Evolutionary conservation across 1,140 invertebrate genomes (phyloP).

Genomic region (Zaprionus africanus): DNA sequence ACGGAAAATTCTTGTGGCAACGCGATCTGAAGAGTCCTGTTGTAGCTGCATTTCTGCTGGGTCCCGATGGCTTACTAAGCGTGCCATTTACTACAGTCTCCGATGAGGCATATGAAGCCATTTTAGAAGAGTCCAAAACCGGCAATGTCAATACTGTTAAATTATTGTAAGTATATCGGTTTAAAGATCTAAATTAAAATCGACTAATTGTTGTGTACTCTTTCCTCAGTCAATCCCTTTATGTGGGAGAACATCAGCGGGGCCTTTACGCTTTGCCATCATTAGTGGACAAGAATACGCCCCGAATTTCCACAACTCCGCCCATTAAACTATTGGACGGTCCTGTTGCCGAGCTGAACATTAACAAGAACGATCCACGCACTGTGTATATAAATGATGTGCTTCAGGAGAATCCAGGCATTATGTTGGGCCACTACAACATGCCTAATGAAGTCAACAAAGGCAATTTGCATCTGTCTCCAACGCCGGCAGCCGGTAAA

Average conservation of each 20-base stretch:
- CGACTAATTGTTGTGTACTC: constrained; percentile 84
- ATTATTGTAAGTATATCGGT: constrained; percentile 88
- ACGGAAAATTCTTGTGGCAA: constrained; percentile 93
- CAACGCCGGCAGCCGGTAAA: constrained; percentile 60
- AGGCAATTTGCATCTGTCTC: constrained; percentile 70
- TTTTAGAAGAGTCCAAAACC: constrained; percentile 87
- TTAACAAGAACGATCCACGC: constrained; percentile 72
- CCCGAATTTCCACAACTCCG: constrained; percentile 88
- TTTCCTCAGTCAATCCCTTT: constrained; percentile 92
- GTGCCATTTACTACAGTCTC: constrained; percentile 96
- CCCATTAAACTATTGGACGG: constrained; percentile 89
- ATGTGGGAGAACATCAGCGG: constrained; percentile 96
- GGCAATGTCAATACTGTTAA: constrained; percentile 89
- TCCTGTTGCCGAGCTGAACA: constrained; percentile 81
- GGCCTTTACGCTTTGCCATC: constrained; percentile 96
- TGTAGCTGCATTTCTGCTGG: constrained; percentile 94
- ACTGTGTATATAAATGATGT: constrained; percentile 78
- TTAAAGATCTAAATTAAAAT: neutral
- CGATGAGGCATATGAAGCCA: constrained; percentile 91
- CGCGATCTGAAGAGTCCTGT: constrained; percentile 94
- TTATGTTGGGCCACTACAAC: constrained; percentile 91
- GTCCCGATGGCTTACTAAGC: constrained; percentile 91
- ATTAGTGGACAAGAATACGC: constrained; percentile 93
- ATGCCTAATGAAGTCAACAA: constrained; percentile 87
- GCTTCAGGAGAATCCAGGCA: constrained; percentile 84